Conservation (phyloP, 2,113 vertebrate species). For the Mustelus asterias region DNA sequence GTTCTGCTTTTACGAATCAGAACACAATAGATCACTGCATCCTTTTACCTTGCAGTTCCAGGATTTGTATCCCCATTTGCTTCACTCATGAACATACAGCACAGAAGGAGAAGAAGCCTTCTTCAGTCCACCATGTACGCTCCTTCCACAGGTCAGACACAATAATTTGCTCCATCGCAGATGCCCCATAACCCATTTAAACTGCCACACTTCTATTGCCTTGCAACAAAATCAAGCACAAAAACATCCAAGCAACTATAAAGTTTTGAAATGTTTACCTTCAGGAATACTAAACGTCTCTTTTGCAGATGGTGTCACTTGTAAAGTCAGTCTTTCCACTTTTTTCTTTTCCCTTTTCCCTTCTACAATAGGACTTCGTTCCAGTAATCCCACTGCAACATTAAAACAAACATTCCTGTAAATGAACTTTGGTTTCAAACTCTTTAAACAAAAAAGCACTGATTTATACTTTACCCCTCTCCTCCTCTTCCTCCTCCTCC, state of each 20-base stretch:
- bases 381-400: slow-evolving; percentile 40
- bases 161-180: background rate
- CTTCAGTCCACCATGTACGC: background rate
- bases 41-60: background rate
- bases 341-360: slow-evolving; percentile 91
- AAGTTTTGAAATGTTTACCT: slow-evolving; percentile 53
- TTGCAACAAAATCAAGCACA: slow-evolving; percentile 30
- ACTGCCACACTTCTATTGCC: background rate
- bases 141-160: background rate
- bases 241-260: background rate
- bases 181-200: background rate
- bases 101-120: background rate
- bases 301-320: slow-evolving; percentile 71
- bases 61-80: background rate
- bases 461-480: slow-evolving; percentile 30
- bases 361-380: slow-evolving; percentile 76
- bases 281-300: slow-evolving; percentile 79
- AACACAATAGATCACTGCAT: background rate
- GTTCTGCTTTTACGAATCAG: background rate
- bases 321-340: slow-evolving; percentile 80
- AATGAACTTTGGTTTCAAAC: background rate
- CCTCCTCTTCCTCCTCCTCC: slow-evolving; percentile 21
- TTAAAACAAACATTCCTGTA: background rate
- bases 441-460: background rate
- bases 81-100: background rate